Percentiles rank a stretch among this genome's conserved stretches.
Evolutionary conservation across 2,888 invertebrate genomes (phyloP).

Genomic region (Drosophila percnosoma): DNA sequence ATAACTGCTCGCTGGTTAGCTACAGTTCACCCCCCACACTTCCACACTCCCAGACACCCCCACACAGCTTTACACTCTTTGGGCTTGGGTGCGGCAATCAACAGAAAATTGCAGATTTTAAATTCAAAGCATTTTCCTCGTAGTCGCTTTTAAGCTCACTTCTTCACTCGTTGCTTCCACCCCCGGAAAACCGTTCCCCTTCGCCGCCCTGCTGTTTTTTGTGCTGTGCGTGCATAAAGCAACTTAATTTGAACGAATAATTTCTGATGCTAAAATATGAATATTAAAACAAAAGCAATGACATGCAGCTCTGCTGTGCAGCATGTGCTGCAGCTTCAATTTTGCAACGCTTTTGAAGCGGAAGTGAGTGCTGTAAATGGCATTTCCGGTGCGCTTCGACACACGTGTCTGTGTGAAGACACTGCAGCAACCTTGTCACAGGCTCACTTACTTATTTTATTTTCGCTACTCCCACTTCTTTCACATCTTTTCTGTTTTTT

Average conservation of each 20-base stretch:
- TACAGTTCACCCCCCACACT: not conserved
- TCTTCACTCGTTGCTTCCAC: conserved; percentile 27
- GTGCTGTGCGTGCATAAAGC: conserved; percentile 65
- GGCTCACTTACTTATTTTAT: conserved; percentile 34
- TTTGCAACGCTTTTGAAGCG: conserved; percentile 18
- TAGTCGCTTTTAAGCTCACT: conserved; percentile 66
- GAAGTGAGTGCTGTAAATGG: conserved; percentile 67
- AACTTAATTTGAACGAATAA: conserved; percentile 77
- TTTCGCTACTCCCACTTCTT: not conserved
- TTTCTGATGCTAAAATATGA: conserved; percentile 79
- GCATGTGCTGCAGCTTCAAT: conserved; percentile 56
- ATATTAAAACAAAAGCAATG: conserved; percentile 74
- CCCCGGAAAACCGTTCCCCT: not conserved
- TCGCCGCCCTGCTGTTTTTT: not conserved
- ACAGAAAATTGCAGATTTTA: conserved; percentile 81
- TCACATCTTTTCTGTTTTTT: conserved; percentile 41
- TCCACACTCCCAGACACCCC: not conserved
- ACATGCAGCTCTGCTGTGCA: conserved; percentile 44
- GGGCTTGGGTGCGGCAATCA: conserved; percentile 72
- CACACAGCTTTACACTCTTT: not conserved
- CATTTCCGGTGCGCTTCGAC: conserved; percentile 59
- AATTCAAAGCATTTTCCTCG: conserved; percentile 78
- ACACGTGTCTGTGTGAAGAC: conserved; percentile 40
- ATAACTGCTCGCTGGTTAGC: conserved; percentile 62
- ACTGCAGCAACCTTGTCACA: conserved; percentile 41